Percentiles rank a stretch among this genome's conserved stretches.
These are phyloP conservation scores for Hypomecis punctinalis DNA, from an alignment of 2,888 invertebrate species.

Conservation along the genomic window DNA sequence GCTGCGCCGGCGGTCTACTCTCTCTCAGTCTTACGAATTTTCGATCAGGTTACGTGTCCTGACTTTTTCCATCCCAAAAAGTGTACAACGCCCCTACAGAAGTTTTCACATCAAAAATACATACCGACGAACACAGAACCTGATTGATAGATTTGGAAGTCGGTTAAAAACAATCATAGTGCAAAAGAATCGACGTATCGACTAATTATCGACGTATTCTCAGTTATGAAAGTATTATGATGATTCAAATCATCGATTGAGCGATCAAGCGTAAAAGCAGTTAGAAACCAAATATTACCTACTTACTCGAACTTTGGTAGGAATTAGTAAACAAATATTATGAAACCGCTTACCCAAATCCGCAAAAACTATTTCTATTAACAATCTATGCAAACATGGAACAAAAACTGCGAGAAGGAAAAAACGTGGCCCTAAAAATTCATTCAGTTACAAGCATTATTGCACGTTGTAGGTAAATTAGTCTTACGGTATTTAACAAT, in stretches of 20 bases:
- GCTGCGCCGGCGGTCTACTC: too few relatives aligned
- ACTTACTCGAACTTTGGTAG: background rate
- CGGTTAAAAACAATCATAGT: too few relatives aligned
- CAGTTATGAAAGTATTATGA: background rate
- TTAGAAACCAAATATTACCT: background rate
- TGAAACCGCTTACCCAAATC: constrained; percentile 4
- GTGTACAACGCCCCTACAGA: too few relatives aligned
- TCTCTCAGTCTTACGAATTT: too few relatives aligned
- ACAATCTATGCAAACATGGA: background rate
- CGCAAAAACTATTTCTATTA: constrained; percentile 9
- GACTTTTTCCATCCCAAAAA: too few relatives aligned
- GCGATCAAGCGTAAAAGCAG: background rate
- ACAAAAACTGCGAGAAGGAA: background rate
- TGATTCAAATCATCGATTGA: too few relatives aligned
- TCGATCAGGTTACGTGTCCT: too few relatives aligned
- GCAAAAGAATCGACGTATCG: too few relatives aligned
- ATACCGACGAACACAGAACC: too few relatives aligned
- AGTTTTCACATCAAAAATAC: too few relatives aligned
- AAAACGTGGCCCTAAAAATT: background rate
- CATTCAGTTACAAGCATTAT: background rate
- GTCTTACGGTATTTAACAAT: background rate
- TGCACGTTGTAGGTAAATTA: background rate
- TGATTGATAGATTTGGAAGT: too few relatives aligned
- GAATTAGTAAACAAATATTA: constrained; percentile 4
- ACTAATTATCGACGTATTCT: too few relatives aligned